Conservation (phyloP, 2,113 vertebrate genomes). For the Dascyllus trimaculatus region DNA sequence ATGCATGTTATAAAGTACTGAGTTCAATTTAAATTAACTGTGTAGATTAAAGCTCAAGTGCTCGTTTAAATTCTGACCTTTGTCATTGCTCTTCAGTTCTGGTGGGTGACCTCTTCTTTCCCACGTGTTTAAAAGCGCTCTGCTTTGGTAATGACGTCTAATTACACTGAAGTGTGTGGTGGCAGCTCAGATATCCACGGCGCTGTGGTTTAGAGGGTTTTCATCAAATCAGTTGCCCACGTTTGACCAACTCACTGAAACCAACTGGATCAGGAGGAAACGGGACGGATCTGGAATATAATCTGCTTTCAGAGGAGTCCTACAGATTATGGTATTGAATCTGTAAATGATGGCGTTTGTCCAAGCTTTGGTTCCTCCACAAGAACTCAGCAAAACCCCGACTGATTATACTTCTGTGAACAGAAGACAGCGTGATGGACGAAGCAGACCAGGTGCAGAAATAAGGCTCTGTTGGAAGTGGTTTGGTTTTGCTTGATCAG, state of each 20-base stretch:
- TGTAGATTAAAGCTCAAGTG: conserved; percentile 22
- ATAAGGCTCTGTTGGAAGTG: no score
- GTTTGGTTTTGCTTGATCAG: no score
- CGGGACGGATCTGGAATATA: no score
- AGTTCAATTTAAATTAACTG: conserved; percentile 6
- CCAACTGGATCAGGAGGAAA: not conserved
- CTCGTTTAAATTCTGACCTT: conserved; percentile 32
- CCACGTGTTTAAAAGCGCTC: conserved; percentile 19
- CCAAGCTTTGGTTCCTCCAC: no score
- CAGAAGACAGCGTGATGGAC: no score
- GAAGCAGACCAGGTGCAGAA: no score
- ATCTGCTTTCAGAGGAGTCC: no score
- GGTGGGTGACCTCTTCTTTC: conserved; percentile 22
- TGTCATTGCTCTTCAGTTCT: conserved; percentile 27
- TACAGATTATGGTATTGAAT: no score
- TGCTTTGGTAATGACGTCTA: conserved; percentile 44
- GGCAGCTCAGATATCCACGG: conserved; percentile 14
- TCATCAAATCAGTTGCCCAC: not conserved
- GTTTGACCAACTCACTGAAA: not conserved
- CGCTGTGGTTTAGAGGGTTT: conserved; percentile 3
- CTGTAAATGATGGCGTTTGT: no score
- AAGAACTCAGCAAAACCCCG: no score
- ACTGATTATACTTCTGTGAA: no score
- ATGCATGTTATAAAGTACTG: not conserved
- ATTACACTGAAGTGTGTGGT: conserved; percentile 42